Evolutionary conservation across 2,888 invertebrate genomes (phyloP).

Genomic region (Hedya salicella): DNA sequence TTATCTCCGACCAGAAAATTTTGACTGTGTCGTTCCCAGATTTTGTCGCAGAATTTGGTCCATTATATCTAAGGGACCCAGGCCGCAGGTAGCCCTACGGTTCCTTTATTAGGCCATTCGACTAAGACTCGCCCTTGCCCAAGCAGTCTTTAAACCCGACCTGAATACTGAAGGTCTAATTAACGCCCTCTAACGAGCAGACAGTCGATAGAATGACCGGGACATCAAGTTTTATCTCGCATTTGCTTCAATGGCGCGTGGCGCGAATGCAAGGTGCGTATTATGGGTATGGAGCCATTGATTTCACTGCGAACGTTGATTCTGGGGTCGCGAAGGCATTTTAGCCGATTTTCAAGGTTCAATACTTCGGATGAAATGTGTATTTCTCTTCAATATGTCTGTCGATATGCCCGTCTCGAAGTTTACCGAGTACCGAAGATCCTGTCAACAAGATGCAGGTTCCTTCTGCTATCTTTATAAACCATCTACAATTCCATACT

Average conservation of each 20-base stretch:
- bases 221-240: constrained; percentile 34
- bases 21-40: not conserved
- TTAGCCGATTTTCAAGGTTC: not conserved
- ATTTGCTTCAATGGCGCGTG: constrained; percentile 23
- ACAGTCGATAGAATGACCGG: constrained; percentile 39
- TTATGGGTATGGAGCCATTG: constrained; percentile 23
- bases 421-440: too few species aligned
- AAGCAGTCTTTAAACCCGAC: constrained; percentile 27
- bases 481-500: too few species aligned
- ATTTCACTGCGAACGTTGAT: not conserved
- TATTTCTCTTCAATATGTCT: too few species aligned
- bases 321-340: not conserved
- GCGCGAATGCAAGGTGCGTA: constrained; percentile 28
- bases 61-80: constrained; percentile 2
- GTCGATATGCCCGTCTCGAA: too few species aligned
- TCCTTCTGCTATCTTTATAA: too few species aligned
- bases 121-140: constrained; percentile 28
- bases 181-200: constrained; percentile 35
- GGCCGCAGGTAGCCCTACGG: constrained; percentile 33
- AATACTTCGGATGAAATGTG: too few species aligned
- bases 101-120: constrained; percentile 38
- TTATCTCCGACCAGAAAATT: not conserved
- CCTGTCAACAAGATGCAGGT: too few species aligned
- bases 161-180: constrained; percentile 42
- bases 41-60: constrained; percentile 4